phyloP scores from a whole-genome alignment of 1,140 invertebrate genomes.

The Listronotus bonariensis region DNA sequence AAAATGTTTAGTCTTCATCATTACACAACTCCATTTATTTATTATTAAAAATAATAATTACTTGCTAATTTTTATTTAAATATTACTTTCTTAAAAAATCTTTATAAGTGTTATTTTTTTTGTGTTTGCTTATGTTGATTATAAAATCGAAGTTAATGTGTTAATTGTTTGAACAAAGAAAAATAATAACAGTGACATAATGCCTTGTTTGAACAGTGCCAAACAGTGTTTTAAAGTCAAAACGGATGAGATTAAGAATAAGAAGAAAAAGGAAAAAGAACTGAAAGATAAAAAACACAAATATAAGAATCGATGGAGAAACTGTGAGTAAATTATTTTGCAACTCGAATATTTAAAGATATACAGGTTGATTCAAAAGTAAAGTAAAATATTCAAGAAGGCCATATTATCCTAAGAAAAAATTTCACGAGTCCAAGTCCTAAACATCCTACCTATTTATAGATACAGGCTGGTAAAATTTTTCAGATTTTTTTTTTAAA shows the following conservation, averaged over 20 bases:
- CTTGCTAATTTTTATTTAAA: constrained; percentile 16
- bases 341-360: too few relatives aligned
- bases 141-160: not conserved
- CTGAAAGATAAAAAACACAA: constrained; percentile 21
- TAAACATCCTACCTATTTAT: too few relatives aligned
- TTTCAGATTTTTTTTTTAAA: too few relatives aligned
- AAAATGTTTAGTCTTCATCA: constrained; percentile 33
- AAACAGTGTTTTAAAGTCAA: constrained; percentile 29
- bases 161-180: not conserved
- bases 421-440: too few relatives aligned
- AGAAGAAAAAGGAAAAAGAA: constrained; percentile 30
- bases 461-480: too few relatives aligned
- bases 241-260: constrained; percentile 21
- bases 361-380: too few relatives aligned
- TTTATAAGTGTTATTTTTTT: not conserved
- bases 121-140: constrained; percentile 21
- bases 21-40: constrained; percentile 1
- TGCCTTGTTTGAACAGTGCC: constrained; percentile 33
- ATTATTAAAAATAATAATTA: constrained; percentile 8
- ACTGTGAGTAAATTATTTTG: constrained; percentile 30
- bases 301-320: constrained; percentile 35
- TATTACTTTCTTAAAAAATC: not conserved
- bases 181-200: not conserved
- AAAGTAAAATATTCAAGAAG: too few relatives aligned
- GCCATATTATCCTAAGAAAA: too few relatives aligned